These are phyloP conservation scores for Pollenia amentaria DNA, from an alignment of 2,888 invertebrate genomes.

Conservation along the genomic window DNA sequence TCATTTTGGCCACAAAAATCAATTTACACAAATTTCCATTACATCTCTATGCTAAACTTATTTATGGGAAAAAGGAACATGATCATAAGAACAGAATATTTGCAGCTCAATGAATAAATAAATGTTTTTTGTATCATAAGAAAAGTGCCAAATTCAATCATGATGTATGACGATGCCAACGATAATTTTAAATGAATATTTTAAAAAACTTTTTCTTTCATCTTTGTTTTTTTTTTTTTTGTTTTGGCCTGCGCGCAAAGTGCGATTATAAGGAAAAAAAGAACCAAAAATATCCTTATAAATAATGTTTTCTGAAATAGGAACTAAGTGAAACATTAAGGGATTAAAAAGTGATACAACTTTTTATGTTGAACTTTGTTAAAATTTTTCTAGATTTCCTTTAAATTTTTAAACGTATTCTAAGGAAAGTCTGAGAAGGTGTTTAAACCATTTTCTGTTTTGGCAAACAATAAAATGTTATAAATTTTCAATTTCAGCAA, in stretches of 20 bases:
- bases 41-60: background rate
- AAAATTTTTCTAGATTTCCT: background rate
- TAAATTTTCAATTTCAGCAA: conserved; percentile 4
- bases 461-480: background rate
- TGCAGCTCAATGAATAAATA: background rate
- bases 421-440: background rate
- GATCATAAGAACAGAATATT: background rate
- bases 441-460: background rate
- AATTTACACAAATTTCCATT: conserved; percentile 3
- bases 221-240: background rate
- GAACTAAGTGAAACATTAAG: background rate
- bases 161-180: background rate
- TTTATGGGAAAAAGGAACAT: background rate
- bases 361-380: conserved; percentile 12
- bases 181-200: background rate
- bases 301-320: conserved; percentile 1
- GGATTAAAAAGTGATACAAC: conserved; percentile 36
- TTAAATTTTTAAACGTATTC: background rate
- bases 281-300: background rate
- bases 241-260: too few species aligned
- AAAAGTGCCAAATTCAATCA: background rate
- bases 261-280: too few species aligned
- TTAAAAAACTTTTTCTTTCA: conserved; percentile 40
- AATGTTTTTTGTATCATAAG: too few species aligned
- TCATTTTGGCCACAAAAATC: conserved; percentile 4